Evolutionary conservation across 2,888 invertebrate genomes (phyloP), one percentile per base, ranked within the genome.

Genomic region (Brenthis ino): DNA sequence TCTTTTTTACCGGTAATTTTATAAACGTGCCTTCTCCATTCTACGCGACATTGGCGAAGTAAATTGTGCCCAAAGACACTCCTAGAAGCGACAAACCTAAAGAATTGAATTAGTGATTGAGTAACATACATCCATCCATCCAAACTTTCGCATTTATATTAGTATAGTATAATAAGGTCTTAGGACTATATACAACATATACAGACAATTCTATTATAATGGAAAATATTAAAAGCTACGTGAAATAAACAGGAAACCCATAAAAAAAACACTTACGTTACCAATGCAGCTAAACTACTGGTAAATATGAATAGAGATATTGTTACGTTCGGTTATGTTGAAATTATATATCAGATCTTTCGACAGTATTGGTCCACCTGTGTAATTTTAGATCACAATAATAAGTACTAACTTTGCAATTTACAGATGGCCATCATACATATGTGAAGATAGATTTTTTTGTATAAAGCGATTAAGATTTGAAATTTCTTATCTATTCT

Each of bases 341-440:
- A 57, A 65, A 63, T 63, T 14, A 50, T 50, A 37, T 67, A 24
- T 54, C 37, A 55, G 54, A 61, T 67, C 66, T 55, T 60, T 37
- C 54, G 16, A 53, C 60, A 55, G 55, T 48, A 37, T 60, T 28
- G 61, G 47, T 43, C 37, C 37, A 43, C 11, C 37, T 43, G 37
- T 43, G 48, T 48, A 43, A 8, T n/a, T 48, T n/a, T 48, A 58
- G 24, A 48, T n/a, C 48, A 24, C 47, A 24, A 58, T 48, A 58
- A 58, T 50, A 50, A 28, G 48, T 11, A 11, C 37, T 8, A 43
- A 11, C 37, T 43, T 11, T 43, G 37, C 37, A 8, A 43, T 43
- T 11, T 43, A 3, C 37, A 11, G 37, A 43, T 8, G 37, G 0
- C 37, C 3, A 11, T 43, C 37, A 43, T 43, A 8, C 37, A 8